Conservation (phyloP, 2,888 invertebrate species). For the Tetragonisca angustula region DNA sequence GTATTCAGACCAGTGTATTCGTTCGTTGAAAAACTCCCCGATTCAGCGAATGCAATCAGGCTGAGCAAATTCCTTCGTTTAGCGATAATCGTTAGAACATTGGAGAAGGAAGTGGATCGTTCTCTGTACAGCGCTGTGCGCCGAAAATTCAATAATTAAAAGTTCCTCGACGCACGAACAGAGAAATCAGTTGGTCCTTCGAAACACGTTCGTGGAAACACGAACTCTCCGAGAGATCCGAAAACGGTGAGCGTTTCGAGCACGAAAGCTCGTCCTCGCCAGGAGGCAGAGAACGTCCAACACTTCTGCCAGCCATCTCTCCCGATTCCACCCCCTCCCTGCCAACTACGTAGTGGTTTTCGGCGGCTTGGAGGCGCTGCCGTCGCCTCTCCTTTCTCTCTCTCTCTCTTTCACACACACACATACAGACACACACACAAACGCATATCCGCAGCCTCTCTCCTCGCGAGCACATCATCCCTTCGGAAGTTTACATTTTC, state of each 20-base stretch:
- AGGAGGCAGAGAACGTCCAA: background rate
- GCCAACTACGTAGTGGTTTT: conserved; percentile 61
- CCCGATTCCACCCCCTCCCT: conserved; percentile 32
- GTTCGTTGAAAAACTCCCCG: no score
- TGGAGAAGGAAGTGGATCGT: no score
- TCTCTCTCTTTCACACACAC: conserved; percentile 8
- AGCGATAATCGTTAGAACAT: no score
- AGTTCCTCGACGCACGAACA: no score
- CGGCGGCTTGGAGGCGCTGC: conserved; percentile 82
- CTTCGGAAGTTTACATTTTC: conserved; percentile 53
- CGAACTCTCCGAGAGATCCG: background rate
- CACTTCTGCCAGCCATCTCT: conserved; percentile 6
- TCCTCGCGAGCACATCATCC: conserved; percentile 35
- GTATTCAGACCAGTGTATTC: no score
- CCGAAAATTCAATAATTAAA: no score
- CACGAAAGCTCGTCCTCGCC: background rate
- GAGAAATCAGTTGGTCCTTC: no score
- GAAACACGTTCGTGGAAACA: no score
- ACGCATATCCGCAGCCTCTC: conserved; percentile 41
- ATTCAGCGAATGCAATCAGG: no score
- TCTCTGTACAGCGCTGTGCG: no score
- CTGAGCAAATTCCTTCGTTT: no score
- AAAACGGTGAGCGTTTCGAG: background rate
- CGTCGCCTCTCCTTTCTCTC: conserved; percentile 81
- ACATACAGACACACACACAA: background rate